Conservation (phyloP, 2,113 vertebrate genomes). For the Phasianus colchicus region DNA sequence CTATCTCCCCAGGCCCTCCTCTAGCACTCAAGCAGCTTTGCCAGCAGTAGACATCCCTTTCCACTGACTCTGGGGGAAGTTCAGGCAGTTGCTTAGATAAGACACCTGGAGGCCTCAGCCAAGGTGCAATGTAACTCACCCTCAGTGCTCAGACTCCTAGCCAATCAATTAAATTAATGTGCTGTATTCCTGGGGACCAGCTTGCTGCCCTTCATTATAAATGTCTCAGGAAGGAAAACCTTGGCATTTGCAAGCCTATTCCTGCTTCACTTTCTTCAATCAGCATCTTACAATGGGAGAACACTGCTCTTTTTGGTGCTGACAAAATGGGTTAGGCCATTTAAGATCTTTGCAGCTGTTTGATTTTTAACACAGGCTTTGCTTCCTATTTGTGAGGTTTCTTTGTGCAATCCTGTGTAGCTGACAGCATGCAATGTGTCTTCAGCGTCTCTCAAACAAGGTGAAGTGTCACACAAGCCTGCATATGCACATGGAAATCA, state of each 20-base stretch:
- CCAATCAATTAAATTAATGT: background rate
- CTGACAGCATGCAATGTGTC: background rate
- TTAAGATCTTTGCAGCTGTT: background rate
- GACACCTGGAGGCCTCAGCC: background rate
- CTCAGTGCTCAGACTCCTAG: background rate
- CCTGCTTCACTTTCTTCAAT: background rate
- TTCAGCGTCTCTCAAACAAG: background rate
- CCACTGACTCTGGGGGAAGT: background rate
- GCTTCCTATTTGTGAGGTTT: background rate
- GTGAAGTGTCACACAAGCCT: rapidly evolving
- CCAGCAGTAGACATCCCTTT: background rate
- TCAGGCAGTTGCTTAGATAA: background rate
- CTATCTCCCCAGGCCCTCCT: background rate
- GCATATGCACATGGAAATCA: background rate
- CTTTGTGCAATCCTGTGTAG: background rate
- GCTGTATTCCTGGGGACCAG: background rate
- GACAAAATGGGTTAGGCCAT: background rate
- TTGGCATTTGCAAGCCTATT: background rate
- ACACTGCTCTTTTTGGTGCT: background rate
- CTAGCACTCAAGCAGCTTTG: background rate
- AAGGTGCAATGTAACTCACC: background rate
- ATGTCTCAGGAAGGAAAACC: background rate
- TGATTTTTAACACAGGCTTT: background rate
- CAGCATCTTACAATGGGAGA: background rate
- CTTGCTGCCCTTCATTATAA: background rate